Base-by-base conservation (phyloP, 1,140 invertebrate species). In the Danaus plexippus region DNA sequence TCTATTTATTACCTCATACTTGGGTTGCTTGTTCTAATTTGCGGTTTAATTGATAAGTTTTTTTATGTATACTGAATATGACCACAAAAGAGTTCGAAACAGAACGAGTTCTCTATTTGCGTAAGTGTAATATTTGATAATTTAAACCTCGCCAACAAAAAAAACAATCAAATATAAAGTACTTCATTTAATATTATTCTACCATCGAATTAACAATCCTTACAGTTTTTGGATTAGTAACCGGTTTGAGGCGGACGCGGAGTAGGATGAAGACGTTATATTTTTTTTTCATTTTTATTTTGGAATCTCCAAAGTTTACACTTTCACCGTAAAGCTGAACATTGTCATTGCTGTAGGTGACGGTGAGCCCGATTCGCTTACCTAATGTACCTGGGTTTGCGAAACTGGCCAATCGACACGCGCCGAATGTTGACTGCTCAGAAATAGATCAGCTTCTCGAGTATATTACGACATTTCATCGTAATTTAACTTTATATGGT, bases 331-430 rank as follows among this genome's bases (percentile, higher is more conserved):
- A 43, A 13, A 52, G 67, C 66, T 55, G 57, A 68, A 76, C 76
- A 82, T 77, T 81, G 74, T 80, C 69, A 75, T 68, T 75, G 71
- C 69, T 32, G 22, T 6, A n/a, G 22, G 22, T 32, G 66, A 62
- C 64, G 63, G 63, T 66, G 66, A 63, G 63, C 71, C 70, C 65
- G 61, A 80, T 77, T 70, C 67, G 70, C 70, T 84, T 81, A 79
- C 73, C 73, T 80, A 78, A 78, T 74, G 66, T 73, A 69, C 65
- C 51, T 56, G 54, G 60, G 66, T 76, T 80, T 80, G 77, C 75
- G 77, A 83, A 80, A 83, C 63, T 65, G 66, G 62, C 69, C 44
- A 59, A 55, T 59, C 61, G 64, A 69, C 71, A 74, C 69, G 71
- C 63, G 69, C 57, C 65, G 55, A 72, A 69, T 69, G 58, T 67